Conservation (phyloP, 2,113 vertebrate genomes). For the Lepus americanus region DNA sequence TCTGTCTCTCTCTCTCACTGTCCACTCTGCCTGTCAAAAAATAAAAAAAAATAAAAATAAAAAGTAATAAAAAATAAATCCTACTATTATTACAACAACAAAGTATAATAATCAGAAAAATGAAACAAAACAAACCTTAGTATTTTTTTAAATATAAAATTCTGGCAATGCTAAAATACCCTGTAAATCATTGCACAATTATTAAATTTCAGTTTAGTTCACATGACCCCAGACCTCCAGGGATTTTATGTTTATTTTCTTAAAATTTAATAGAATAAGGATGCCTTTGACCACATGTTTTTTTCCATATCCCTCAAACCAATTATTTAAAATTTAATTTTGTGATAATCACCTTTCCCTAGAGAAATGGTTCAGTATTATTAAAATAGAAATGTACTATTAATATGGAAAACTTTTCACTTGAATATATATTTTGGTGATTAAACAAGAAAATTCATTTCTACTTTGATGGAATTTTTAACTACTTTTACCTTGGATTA, state of each 20-base stretch:
- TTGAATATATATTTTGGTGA: background rate
- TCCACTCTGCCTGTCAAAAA: too few relatives aligned
- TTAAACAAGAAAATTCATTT: slow-evolving; percentile 16
- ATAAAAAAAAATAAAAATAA: too few relatives aligned
- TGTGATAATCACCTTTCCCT: background rate
- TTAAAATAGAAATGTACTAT: background rate
- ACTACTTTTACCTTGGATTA: background rate
- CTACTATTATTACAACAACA: background rate
- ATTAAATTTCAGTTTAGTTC: background rate
- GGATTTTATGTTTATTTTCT: background rate
- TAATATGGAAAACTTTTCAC: background rate
- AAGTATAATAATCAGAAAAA: background rate
- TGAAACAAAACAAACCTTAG: background rate
- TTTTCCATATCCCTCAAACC: background rate
- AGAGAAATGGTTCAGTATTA: background rate
- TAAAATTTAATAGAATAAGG: background rate
- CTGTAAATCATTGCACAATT: background rate
- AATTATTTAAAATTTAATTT: background rate
- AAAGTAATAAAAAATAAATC: too few relatives aligned
- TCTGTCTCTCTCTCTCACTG: too few relatives aligned
- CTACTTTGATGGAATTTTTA: background rate
- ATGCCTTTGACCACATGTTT: background rate
- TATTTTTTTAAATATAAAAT: background rate
- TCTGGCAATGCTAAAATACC: background rate
- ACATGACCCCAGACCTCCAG: background rate